These are phyloP conservation scores for Nematopogon swammerdamellus DNA, from an alignment of 2,888 invertebrate species.

Conservation along the genomic window DNA sequence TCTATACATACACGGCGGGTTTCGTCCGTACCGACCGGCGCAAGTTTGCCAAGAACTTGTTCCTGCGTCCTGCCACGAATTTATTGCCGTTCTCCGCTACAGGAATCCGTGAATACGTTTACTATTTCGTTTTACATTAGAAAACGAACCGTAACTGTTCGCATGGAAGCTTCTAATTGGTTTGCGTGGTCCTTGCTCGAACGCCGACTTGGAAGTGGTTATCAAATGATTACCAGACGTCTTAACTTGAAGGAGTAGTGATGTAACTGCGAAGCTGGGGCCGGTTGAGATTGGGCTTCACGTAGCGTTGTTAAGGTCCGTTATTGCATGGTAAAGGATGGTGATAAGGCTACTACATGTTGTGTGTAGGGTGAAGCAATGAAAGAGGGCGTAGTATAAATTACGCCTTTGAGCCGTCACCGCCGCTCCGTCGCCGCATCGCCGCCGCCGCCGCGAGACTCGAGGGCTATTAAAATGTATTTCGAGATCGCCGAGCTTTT, in stretches of 20 bases:
- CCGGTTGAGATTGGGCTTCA: too few species aligned
- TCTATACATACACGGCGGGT: background rate
- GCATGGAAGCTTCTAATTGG: background rate
- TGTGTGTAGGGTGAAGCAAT: conserved; percentile 31
- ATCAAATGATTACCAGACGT: conserved; percentile 51
- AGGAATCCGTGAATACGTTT: conserved; percentile 31
- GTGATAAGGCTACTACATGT: too few species aligned
- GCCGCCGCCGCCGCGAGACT: background rate
- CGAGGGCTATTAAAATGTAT: conserved; percentile 46
- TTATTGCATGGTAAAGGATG: too few species aligned
- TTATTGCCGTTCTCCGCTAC: conserved; percentile 47
- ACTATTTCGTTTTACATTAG: conserved; percentile 2
- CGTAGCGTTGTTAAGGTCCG: too few species aligned
- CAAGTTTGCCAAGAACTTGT: conserved; percentile 32
- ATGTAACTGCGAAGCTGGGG: too few species aligned
- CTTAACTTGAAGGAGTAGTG: conserved; percentile 21
- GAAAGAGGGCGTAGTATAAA: conserved; percentile 57
- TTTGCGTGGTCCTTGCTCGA: conserved; percentile 9
- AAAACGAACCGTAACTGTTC: background rate
- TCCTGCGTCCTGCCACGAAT: conserved; percentile 37
- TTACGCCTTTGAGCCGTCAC: conserved; percentile 55
- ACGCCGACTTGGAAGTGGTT: conserved; percentile 42
- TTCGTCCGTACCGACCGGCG: background rate
- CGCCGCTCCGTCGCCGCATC: conserved; percentile 26
- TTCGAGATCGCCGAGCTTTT: conserved; percentile 44